Evolutionary conservation across 2,113 vertebrate genomes (phyloP).

Genomic region (Myrmecophaga tridactyla): DNA sequence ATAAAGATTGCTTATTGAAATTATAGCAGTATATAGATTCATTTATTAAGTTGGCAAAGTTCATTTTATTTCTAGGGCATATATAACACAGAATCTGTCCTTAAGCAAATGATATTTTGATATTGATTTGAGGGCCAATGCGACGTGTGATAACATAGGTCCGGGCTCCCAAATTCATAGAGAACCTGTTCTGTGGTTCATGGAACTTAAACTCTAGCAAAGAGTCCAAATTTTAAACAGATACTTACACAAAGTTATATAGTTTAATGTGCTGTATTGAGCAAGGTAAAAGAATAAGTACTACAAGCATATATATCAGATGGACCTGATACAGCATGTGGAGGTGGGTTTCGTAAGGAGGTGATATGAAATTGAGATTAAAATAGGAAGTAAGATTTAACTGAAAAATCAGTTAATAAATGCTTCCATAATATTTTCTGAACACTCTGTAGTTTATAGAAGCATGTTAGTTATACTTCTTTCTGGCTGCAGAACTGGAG

Average conservation of each 20-base stretch:
- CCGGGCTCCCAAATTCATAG: background rate
- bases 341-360: background rate
- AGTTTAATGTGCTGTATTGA: background rate
- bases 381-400: background rate
- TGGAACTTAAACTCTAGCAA: background rate
- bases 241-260: background rate
- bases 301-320: background rate
- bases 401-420: background rate
- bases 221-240: background rate
- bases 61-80: background rate
- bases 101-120: background rate
- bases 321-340: background rate
- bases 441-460: background rate
- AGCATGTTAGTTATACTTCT: background rate
- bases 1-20: background rate
- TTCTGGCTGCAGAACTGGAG: background rate
- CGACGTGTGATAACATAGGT: background rate
- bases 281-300: background rate
- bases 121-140: background rate
- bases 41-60: background rate
- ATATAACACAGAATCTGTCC: background rate
- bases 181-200: background rate
- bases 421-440: background rate
- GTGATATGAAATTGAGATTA: background rate
- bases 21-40: background rate